Conservation (phyloP, 2,888 invertebrate genomes). For the Platerodrilus igneus region DNA sequence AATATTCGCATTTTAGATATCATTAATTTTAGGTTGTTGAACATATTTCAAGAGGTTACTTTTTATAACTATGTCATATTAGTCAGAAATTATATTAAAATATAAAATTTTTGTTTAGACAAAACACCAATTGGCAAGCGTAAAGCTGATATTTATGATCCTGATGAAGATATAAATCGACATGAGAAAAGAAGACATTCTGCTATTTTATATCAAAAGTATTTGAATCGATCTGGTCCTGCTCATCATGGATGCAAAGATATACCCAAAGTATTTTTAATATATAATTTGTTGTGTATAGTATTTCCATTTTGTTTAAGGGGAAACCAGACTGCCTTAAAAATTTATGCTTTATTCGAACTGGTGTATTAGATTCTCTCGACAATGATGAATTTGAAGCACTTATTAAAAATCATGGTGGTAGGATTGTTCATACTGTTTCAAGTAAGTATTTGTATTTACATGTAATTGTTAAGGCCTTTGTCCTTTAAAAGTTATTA, state of each 20-base stretch:
- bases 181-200: constrained; percentile 63
- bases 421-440: constrained; percentile 66
- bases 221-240: constrained; percentile 73
- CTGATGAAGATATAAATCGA: constrained; percentile 61
- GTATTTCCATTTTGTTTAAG: constrained; percentile 44
- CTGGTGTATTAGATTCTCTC: constrained; percentile 84
- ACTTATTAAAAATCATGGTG: constrained; percentile 75
- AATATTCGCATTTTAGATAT: too few species aligned
- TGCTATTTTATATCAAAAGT: constrained; percentile 67
- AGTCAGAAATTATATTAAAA: too few species aligned
- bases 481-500: too few species aligned
- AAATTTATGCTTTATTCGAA: constrained; percentile 68
- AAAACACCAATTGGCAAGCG: constrained; percentile 33
- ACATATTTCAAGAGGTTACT: too few species aligned
- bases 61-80: too few species aligned
- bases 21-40: too few species aligned
- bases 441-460: constrained; percentile 53
- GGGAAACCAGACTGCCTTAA: constrained; percentile 68
- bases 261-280: constrained; percentile 79
- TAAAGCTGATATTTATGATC: constrained; percentile 37
- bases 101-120: too few species aligned
- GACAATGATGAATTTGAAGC: constrained; percentile 74
- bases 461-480: neutral
- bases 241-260: constrained; percentile 77
- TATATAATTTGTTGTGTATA: constrained; percentile 10